Evolutionary conservation across 2,113 vertebrate species (phyloP).

Genomic region (Cynoglossus semilaevis): DNA sequence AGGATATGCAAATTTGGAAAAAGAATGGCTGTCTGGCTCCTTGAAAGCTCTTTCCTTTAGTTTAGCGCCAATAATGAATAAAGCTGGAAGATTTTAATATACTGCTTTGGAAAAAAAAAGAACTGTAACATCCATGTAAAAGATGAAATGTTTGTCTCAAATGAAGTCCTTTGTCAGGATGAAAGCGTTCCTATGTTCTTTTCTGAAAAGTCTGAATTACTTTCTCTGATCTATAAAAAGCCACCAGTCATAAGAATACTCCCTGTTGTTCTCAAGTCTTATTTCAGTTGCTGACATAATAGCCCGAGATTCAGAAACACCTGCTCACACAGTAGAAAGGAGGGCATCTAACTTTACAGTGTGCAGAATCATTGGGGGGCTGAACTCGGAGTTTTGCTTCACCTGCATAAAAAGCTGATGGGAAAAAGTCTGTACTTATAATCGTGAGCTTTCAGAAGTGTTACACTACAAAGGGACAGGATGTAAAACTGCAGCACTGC

Average conservation of each 20-base stretch:
- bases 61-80: constrained; percentile 44
- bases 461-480: constrained; percentile 28
- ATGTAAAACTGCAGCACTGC: constrained; percentile 46
- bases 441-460: constrained; percentile 46
- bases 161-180: constrained; percentile 48
- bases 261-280: constrained; percentile 30
- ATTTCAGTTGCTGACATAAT: constrained; percentile 43
- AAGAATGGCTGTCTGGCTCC: constrained; percentile 70
- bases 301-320: constrained; percentile 39
- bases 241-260: constrained; percentile 24
- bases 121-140: constrained; percentile 32
- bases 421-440: constrained; percentile 52
- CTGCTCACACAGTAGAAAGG: constrained; percentile 44
- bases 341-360: constrained; percentile 32
- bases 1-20: constrained; percentile 68
- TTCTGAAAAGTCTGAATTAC: constrained; percentile 37
- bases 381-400: constrained; percentile 52
- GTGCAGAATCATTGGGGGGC: constrained; percentile 32
- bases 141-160: constrained; percentile 46
- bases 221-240: constrained; percentile 52
- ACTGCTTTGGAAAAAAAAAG: constrained; percentile 41
- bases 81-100: constrained; percentile 46
- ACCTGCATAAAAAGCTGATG: constrained; percentile 58
- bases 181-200: constrained; percentile 45
- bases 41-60: constrained; percentile 58